A percentile compares a stretch with the other conserved stretches of the same genome.
These are phyloP conservation scores for Parazoanthus atlanticus DNA, from an alignment of 92 coral and sea anemone genomes.

Conservation along the genomic window DNA sequence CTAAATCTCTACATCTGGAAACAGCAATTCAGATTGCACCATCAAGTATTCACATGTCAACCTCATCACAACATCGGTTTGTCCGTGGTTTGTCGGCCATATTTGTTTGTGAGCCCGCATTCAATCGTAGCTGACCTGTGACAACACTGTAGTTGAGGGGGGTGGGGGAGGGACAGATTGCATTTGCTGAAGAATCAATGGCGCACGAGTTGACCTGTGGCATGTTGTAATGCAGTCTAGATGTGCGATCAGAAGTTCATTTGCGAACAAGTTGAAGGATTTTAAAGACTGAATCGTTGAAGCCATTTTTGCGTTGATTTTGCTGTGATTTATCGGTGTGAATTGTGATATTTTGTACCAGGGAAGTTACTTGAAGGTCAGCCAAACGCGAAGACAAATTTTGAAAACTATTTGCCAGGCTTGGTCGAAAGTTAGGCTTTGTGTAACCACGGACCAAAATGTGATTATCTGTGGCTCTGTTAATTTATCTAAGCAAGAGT, in stretches of 20 bases:
- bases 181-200: background rate
- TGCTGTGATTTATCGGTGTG: background rate
- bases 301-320: background rate
- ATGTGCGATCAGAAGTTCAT: background rate
- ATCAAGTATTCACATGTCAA: background rate
- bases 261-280: background rate
- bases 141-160: background rate
- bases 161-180: background rate
- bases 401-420: background rate
- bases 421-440: background rate
- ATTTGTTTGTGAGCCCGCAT: conserved; percentile 65
- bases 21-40: background rate
- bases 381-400: too few relatives aligned
- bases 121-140: background rate
- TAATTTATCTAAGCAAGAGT: background rate
- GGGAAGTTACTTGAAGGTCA: too few relatives aligned
- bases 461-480: background rate
- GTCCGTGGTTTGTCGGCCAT: conserved; percentile 48
- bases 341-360: too few relatives aligned
- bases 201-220: background rate
- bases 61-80: background rate
- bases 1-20: background rate
- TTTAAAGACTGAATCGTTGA: background rate
- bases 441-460: background rate
- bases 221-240: background rate